Conservation (phyloP, 2,888 invertebrate species). For the Nymphalis polychloros region DNA sequence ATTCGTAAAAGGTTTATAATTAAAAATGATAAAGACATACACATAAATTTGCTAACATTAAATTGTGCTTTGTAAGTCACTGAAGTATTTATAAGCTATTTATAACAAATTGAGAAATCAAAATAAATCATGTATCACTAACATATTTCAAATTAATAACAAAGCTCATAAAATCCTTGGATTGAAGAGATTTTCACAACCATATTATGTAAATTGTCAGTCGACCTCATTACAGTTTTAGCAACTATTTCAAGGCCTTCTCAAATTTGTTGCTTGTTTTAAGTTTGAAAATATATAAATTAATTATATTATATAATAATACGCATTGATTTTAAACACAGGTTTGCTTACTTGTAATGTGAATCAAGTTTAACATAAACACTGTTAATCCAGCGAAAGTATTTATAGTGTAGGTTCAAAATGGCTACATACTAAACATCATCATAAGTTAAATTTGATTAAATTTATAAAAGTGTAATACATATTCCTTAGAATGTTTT, state of each 20-base stretch:
- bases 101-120: too few relatives aligned
- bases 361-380: neutral
- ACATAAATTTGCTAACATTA: too few relatives aligned
- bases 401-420: neutral
- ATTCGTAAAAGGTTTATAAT: too few relatives aligned
- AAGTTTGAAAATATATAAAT: constrained; percentile 20
- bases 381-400: neutral
- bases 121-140: neutral
- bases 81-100: too few relatives aligned
- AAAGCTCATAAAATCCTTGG: constrained; percentile 30
- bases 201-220: constrained; percentile 41
- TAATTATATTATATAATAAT: constrained; percentile 6
- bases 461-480: too few relatives aligned
- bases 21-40: too few relatives aligned
- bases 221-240: constrained; percentile 46
- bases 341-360: neutral
- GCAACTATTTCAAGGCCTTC: constrained; percentile 39
- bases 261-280: constrained; percentile 23
- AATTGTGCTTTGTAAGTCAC: too few relatives aligned
- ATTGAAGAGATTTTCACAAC: constrained; percentile 39
- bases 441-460: too few relatives aligned
- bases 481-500: too few relatives aligned
- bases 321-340: neutral
- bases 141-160: constrained; percentile 15
- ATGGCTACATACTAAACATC: neutral